Percentiles rank a stretch among this genome's conserved stretches.
Evolutionary conservation across 2,888 invertebrate species (phyloP).

Genomic region (Monoplex corrugatus): DNA sequence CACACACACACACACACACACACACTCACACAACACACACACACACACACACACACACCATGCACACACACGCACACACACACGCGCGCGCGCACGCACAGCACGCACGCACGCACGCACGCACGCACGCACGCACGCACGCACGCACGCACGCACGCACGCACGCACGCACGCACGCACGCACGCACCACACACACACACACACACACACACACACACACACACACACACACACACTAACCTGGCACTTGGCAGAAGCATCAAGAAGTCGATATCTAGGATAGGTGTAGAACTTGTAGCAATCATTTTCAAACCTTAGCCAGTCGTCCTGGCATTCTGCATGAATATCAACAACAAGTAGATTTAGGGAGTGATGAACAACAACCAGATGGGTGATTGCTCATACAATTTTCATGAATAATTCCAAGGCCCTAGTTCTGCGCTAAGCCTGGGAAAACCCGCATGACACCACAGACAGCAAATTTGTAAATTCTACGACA

Average conservation of each 20-base stretch:
- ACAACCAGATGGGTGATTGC: not conserved
- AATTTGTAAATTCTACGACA: too few species aligned
- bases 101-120: not conserved
- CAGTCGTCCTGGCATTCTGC: slow-evolving; percentile 88
- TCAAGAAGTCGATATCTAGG: slow-evolving; percentile 82
- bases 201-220: not conserved
- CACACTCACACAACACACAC: not conserved
- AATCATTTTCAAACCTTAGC: slow-evolving; percentile 90
- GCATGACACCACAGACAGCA: too few species aligned
- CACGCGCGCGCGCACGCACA: not conserved
- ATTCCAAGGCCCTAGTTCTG: too few species aligned
- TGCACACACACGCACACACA: not conserved
- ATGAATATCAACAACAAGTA: not conserved
- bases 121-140: not conserved
- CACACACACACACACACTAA: slow-evolving; percentile 34
- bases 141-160: too few species aligned
- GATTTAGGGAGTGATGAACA: not conserved
- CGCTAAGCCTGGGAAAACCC: too few species aligned
- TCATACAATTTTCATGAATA: not conserved
- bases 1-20: not conserved
- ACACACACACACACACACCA: not conserved
- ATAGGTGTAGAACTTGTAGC: slow-evolving; percentile 94
- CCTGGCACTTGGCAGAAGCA: slow-evolving; percentile 64
- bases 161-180: too few species aligned
- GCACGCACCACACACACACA: not conserved